Conservation (phyloP, 2,797 vertebrate species). For the Coregonus ussuriensis region DNA sequence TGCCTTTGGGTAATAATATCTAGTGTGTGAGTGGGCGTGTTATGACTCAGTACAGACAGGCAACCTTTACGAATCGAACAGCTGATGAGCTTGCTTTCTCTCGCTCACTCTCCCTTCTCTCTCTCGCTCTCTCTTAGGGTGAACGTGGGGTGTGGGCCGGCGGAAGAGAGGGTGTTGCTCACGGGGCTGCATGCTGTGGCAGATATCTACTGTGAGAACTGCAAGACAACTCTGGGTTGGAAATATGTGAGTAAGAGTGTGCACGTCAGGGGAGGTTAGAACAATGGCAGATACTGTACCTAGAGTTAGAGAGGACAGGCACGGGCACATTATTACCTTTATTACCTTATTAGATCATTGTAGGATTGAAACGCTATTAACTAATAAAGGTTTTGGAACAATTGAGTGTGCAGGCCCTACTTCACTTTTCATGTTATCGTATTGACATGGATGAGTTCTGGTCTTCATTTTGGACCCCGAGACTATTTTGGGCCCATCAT, state of each 20-base stretch:
- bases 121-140: slow-evolving; percentile 76
- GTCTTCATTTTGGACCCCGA: slow-evolving; percentile 13
- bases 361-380: no score
- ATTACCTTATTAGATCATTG: no score
- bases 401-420: background rate
- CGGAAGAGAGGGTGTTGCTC: slow-evolving; percentile 94
- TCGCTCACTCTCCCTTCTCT: background rate
- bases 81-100: background rate
- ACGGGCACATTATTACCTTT: no score
- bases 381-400: slow-evolving; percentile 2
- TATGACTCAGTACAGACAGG: background rate
- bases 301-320: no score
- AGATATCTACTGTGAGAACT: slow-evolving; percentile 99
- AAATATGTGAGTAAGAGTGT: slow-evolving; percentile 88
- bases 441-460: no score
- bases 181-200: slow-evolving; percentile 96
- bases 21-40: background rate
- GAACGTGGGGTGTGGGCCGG: slow-evolving; percentile 96
- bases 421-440: no score
- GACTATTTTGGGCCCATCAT: slow-evolving; percentile 52
- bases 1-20: background rate
- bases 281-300: no score
- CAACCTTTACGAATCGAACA: background rate
- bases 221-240: slow-evolving; percentile 99
- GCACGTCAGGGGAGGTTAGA: background rate